Evolutionary conservation across 2,113 vertebrate genomes (phyloP), one percentile per base, ranked within the genome.

Genomic region (Calonectris borealis): DNA sequence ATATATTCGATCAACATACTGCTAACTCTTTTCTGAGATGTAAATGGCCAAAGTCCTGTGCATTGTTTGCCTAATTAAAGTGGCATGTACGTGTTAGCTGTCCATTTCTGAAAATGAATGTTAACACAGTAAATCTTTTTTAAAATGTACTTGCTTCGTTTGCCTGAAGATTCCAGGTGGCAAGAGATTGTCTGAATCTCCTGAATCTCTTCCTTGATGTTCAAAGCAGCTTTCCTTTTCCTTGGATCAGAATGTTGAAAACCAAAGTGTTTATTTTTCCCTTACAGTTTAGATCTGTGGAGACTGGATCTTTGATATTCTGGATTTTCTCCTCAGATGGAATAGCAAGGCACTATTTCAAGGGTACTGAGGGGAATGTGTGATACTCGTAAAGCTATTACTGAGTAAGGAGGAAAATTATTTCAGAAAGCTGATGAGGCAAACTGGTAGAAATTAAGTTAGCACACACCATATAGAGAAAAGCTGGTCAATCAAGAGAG

Each of bases 131-230:
- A 16, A 20, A 46, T 16, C 5, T 21, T 40, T 57, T 51, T 22
- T 1, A 17, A 61, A 48, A 64, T 9, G 5, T 3, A 5, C 27
- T 91, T n/a, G 2, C n/a, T 60, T 77, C 0, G 0, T 42, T 72
- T 1, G 7, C 65, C 55, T 52, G 5, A 48, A 57, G 29, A 40
- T 51, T 87, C 27, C 4, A 11, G 46, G 40, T 20, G 32, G 12
- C 38, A 58, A 34, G 91, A 79, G 55, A 29, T 21, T 3, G 1
- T 22, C 58, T 31, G 29, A 40, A 40, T 40, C 40, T 40, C 40
- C 40, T 40, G 40, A 31, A 6, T 61, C 27, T 90, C 16, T n/a
- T 36, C 25, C 29, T 51, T 16, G 14, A 24, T 34, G 36, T 54
- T 72, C 36, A 18, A n/a, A 87, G 54, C 42, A 54, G 16, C 32